Conservation (phyloP, 1,140 invertebrate species). For the Microplitis demolitor region DNA sequence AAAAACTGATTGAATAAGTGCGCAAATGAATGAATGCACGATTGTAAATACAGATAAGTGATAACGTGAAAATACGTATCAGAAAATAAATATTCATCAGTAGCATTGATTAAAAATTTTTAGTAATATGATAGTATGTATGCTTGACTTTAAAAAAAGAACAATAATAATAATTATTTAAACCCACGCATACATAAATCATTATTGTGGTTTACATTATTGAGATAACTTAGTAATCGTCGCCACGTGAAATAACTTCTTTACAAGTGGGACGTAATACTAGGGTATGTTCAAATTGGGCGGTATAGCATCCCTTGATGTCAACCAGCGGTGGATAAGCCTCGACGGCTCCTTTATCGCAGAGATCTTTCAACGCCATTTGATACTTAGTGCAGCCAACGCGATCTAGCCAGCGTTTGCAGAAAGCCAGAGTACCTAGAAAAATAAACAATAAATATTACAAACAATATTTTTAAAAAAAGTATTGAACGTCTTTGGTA, state of each 20-base stretch:
- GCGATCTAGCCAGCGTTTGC: constrained; percentile 97
- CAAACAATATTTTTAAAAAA: background rate
- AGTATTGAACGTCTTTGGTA: background rate
- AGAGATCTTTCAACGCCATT: constrained; percentile 97
- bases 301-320: constrained; percentile 97
- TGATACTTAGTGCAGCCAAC: constrained; percentile 96
- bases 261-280: constrained; percentile 97
- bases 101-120: no score
- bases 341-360: constrained; percentile 94
- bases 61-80: no score
- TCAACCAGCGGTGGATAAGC: constrained; percentile 98
- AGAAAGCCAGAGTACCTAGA: constrained; percentile 92
- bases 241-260: constrained; percentile 94
- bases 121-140: no score
- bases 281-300: constrained; percentile 99
- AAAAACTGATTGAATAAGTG: no score
- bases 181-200: background rate
- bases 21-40: no score
- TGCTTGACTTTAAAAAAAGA: no score
- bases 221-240: constrained; percentile 80
- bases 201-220: background rate
- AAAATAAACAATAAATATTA: constrained; percentile 20
- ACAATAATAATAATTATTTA: no score
- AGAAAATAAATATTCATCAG: no score
- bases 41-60: no score